Conservation (phyloP, 1,140 invertebrate species). For the Pseudomyrmex gracilis region DNA sequence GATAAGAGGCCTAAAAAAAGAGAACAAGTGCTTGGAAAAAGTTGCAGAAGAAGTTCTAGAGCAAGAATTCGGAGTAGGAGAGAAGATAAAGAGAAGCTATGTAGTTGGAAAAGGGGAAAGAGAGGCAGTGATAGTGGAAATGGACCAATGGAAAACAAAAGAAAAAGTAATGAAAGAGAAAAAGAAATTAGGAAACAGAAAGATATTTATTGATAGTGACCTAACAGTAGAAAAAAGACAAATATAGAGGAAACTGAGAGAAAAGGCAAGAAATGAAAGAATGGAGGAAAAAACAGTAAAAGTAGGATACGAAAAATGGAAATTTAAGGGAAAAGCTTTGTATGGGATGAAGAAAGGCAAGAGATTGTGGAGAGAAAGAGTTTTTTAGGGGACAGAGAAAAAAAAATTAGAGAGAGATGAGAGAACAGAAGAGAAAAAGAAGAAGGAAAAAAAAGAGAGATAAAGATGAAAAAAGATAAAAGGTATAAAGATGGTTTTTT, state of each 20-base stretch:
- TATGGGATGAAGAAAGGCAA: no score
- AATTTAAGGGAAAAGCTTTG: no score
- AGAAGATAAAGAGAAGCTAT: no score
- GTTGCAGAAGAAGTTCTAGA: no score
- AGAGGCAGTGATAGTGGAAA: background rate
- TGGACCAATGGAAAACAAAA: background rate
- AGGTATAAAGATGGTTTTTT: no score
- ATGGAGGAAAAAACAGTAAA: no score
- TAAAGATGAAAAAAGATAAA: no score
- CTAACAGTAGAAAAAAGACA: background rate
- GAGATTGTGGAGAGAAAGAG: background rate
- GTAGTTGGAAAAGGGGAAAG: background rate
- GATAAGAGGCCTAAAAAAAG: no score
- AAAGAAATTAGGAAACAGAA: background rate
- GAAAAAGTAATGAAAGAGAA: background rate
- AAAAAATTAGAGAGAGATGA: background rate
- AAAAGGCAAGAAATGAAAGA: background rate
- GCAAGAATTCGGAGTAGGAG: no score
- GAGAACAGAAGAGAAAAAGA: background rate
- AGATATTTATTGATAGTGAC: no score
- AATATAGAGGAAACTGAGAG: background rate
- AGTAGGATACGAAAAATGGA: no score
- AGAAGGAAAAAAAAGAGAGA: background rate
- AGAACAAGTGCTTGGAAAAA: no score
- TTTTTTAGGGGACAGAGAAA: background rate